Percentiles rank a stretch among this genome's conserved stretches.
Conservation (phyloP, 2,797 vertebrate species). For the Anas acuta region DNA sequence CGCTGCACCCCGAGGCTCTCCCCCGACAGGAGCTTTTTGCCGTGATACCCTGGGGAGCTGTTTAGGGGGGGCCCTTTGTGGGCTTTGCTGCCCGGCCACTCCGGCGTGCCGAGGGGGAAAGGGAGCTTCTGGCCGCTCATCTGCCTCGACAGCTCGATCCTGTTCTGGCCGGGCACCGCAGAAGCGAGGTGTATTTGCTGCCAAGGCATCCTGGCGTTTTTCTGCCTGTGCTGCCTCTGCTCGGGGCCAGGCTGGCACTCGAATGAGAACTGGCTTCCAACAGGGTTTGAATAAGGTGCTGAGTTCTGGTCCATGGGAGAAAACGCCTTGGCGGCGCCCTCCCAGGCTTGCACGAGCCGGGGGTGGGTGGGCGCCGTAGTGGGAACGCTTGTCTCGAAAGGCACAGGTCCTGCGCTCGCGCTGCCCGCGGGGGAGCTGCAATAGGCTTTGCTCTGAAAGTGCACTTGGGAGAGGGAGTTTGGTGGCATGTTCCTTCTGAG, state of each 20-base stretch:
- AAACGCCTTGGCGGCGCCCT: conserved; percentile 83
- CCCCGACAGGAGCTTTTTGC: conserved; percentile 70
- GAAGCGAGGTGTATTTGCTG: conserved; percentile 84
- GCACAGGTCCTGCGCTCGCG: conserved; percentile 75
- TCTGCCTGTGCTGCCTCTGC: conserved; percentile 84
- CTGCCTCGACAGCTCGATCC: conserved; percentile 85
- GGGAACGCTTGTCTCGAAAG: conserved; percentile 84
- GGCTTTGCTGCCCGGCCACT: conserved; percentile 88
- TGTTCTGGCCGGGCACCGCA: conserved; percentile 79
- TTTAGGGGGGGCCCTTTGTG: conserved; percentile 79
- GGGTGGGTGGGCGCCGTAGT: conserved; percentile 69
- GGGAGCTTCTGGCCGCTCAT: conserved; percentile 85
- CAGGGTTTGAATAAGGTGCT: conserved; percentile 80
- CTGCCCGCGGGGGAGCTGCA: conserved; percentile 74
- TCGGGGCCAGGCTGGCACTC: conserved; percentile 84
- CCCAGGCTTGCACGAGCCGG: conserved; percentile 88
- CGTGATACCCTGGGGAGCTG: conserved; percentile 73
- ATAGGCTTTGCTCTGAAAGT: conserved; percentile 87
- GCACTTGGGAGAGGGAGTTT: conserved; percentile 85
- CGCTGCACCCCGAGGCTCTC: conserved; percentile 82
- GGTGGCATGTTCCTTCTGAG: conserved; percentile 85
- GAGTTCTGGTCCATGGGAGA: conserved; percentile 82
- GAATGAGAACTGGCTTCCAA: conserved; percentile 83
- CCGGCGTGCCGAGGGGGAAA: conserved; percentile 81
- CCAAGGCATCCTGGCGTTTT: conserved; percentile 86